Conservation (phyloP, 2,888 invertebrate species). For the Nebria salina region DNA sequence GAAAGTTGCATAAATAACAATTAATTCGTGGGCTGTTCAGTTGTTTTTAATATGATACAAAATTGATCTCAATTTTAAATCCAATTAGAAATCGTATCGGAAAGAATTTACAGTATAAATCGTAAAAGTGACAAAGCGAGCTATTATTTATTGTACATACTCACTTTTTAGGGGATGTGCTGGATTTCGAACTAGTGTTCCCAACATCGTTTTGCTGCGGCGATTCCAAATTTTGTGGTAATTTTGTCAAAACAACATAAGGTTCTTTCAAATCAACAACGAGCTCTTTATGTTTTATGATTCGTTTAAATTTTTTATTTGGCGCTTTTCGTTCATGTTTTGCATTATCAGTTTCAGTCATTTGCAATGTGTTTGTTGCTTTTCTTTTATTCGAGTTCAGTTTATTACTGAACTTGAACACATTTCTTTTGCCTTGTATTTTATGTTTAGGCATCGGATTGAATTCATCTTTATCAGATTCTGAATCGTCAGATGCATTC, state of each 20-base stretch:
- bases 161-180: background rate
- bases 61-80: too few relatives aligned
- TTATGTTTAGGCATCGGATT: background rate
- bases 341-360: background rate
- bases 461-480: background rate
- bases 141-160: background rate
- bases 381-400: background rate
- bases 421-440: background rate
- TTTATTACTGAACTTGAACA: background rate
- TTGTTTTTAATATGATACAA: too few relatives aligned
- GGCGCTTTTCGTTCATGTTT: background rate
- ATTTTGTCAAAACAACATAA: conserved; percentile 6
- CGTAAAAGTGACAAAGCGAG: background rate
- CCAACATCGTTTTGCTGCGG: background rate
- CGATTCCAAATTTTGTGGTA: background rate
- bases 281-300: background rate
- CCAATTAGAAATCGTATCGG: too few relatives aligned
- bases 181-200: background rate
- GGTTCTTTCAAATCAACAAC: background rate
- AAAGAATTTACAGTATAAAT: too few relatives aligned
- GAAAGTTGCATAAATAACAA: too few relatives aligned
- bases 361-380: background rate
- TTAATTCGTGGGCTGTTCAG: too few relatives aligned
- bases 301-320: background rate
- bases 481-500: background rate